Base-by-base conservation (phyloP, 2,113 vertebrate genomes). In the Atherinomorus stipes region DNA sequence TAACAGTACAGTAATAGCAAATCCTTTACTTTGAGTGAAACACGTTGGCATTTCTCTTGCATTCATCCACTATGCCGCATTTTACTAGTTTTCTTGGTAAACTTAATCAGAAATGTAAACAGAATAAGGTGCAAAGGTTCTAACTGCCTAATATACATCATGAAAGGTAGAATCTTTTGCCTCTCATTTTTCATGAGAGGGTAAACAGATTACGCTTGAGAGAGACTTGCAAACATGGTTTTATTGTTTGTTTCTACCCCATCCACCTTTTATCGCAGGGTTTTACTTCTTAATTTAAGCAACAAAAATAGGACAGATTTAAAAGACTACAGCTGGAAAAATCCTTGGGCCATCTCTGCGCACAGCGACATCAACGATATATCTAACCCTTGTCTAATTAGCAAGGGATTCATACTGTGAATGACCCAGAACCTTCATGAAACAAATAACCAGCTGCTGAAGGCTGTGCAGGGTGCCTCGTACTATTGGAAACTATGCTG, bases 351-450 rank as follows among this genome's bases (percentile, higher is more conserved):
- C 11, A 49, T 50, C 47, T 57, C 71, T 56, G 21, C 40, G 56
- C 69, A 31, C 18, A 15, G 54, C 22, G 50, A 47, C 34, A 19
- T 66, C 59, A 40, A 52, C n/a, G 68, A 15, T 31, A 42, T 37
- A 62, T 64, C 51, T 21, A 23, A 63, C 62, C 57, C 19, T 40
- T 66, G 47, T 60, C 49, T 68, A 63, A 57, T 79, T 67, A 74
- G 23, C 28, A 64, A 38, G 61, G n/a, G 11, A 66, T 31, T 71
- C 21, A 53, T 50, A 22, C 21, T 61, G 37, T 65, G 49, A 75
- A 58, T 69, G 58, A 83, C 45, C 58, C 51, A 37, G 56, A 11
- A 49, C 16, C 45, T 68, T 57, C 19, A 38, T 67, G 58, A 77
- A 71, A 72, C 12, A 51, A 50, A 72, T 58, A 23, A 63, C 10